Conservation (phyloP, 1,140 invertebrate species). For the Pseudomyrmex flavicornis region DNA sequence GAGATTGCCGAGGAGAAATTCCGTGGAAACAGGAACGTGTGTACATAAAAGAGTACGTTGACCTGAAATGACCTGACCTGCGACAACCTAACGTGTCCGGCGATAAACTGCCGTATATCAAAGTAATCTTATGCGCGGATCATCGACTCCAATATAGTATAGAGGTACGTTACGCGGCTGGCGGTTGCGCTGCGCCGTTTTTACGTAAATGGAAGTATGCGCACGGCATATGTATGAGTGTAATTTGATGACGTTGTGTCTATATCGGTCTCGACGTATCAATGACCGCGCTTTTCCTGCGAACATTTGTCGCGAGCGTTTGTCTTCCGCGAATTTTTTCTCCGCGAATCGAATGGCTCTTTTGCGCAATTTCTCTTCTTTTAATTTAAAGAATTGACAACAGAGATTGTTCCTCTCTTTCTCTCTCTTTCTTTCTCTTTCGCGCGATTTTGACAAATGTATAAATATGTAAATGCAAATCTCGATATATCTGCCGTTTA, state of each 20-base stretch:
- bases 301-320: background rate
- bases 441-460: too few relatives aligned
- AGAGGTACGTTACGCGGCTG: slow-evolving; percentile 51
- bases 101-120: slow-evolving; percentile 78
- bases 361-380: too few relatives aligned
- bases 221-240: background rate
- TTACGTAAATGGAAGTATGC: slow-evolving; percentile 37
- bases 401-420: too few relatives aligned
- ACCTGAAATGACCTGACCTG: slow-evolving; percentile 81
- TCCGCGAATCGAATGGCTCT: too few relatives aligned
- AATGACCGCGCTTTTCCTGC: background rate
- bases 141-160: slow-evolving; percentile 48
- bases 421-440: too few relatives aligned
- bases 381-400: too few relatives aligned
- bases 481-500: background rate
- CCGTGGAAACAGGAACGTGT: slow-evolving; percentile 12
- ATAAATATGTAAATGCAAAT: background rate
- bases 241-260: background rate
- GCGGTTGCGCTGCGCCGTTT: slow-evolving; percentile 16
- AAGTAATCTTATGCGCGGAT: slow-evolving; percentile 76
- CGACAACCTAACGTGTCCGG: slow-evolving; percentile 78
- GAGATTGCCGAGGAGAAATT: slow-evolving; percentile 17
- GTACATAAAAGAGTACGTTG: slow-evolving; percentile 74
- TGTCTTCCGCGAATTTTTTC: background rate
- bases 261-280: background rate